phyloP scores from a whole-genome alignment of 30 jellyfish, hydroid and myxozoan species.

The Rhopilema esculentum region DNA sequence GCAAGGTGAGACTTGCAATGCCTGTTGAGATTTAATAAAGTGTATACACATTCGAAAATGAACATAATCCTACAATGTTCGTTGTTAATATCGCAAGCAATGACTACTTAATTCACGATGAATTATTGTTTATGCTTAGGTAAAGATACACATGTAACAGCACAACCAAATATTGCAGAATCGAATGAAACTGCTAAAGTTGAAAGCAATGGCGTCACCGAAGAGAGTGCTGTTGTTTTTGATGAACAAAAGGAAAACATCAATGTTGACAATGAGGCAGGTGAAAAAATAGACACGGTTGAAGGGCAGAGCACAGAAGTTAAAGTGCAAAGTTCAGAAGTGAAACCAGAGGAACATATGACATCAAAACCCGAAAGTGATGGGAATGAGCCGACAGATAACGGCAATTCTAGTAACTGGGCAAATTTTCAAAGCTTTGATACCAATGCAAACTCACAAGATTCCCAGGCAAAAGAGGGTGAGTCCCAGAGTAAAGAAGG shows the following conservation, averaged over 20 bases:
- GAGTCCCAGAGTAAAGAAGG: conserved; percentile 4
- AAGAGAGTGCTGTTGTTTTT: neutral
- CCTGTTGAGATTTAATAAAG: too few relatives aligned
- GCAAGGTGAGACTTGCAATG: too few relatives aligned
- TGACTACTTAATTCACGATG: too few relatives aligned
- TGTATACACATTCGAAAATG: too few relatives aligned
- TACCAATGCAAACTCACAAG: neutral
- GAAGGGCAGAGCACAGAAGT: conserved; percentile 1
- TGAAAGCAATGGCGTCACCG: neutral
- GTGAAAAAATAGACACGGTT: neutral
- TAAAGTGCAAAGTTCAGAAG: neutral
- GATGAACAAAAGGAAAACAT: neutral
- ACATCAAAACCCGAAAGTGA: neutral
- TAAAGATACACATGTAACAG: neutral
- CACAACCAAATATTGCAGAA: neutral
- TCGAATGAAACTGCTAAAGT: neutral
- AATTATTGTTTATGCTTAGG: neutral
- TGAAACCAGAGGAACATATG: neutral
- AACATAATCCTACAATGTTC: too few relatives aligned
- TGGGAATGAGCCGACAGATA: neutral
- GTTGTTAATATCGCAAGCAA: too few relatives aligned
- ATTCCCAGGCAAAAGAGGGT: conserved; percentile 8
- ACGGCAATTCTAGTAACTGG: conserved; percentile 32
- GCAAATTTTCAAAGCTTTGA: conserved; percentile 43
- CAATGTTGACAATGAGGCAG: conserved; percentile 4